A percentile compares a stretch with the other conserved stretches of the same genome.
Conservation (phyloP, 1,140 invertebrate species). For the Sitobion miscanthi region DNA sequence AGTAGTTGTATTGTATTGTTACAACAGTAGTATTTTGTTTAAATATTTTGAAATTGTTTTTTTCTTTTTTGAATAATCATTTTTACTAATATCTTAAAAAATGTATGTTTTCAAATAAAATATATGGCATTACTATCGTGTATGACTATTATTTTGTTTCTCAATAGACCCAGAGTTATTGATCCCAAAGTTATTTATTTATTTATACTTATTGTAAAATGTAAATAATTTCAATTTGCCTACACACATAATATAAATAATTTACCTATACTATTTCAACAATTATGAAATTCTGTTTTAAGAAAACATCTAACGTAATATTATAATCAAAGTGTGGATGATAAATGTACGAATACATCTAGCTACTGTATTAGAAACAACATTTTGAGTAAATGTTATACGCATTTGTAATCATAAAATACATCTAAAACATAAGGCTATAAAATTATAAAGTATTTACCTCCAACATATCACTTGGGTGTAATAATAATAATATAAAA, state of each 20-base stretch:
- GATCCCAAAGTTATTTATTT: too few relatives aligned
- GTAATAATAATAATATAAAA: constrained; percentile 16
- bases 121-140: neutral
- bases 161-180: too few relatives aligned
- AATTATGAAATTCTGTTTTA: neutral
- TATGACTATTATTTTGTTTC: neutral
- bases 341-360: neutral
- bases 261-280: neutral
- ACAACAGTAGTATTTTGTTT: neutral
- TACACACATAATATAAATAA: neutral
- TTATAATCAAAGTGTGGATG: too few relatives aligned
- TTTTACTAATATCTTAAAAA: neutral
- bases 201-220: neutral
- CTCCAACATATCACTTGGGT: neutral
- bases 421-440: neutral
- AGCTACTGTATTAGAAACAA: neutral
- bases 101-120: neutral
- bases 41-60: neutral
- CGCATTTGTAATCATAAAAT: neutral
- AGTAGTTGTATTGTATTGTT: neutral
- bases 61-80: neutral
- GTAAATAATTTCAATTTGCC: neutral
- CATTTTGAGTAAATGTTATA: neutral
- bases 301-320: neutral
- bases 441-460: constrained; percentile 16